These are phyloP conservation scores for Emys orbicularis DNA, from an alignment of 2,797 vertebrate genomes.

Conservation along the genomic window DNA sequence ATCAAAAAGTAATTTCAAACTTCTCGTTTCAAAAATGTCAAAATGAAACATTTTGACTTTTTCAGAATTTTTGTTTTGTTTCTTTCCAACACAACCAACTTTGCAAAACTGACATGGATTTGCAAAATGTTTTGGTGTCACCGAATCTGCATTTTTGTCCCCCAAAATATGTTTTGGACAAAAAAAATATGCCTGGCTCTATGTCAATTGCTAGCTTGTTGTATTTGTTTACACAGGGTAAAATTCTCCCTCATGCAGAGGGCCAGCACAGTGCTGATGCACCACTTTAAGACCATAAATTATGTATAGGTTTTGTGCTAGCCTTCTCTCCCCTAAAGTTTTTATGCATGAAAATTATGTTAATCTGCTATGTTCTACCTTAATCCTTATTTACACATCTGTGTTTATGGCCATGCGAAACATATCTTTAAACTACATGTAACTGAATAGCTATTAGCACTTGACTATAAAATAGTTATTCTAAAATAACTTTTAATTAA, in stretches of 20 bases:
- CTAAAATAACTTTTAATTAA: slow-evolving; percentile 15
- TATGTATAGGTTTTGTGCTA: background rate
- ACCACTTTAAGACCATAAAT: background rate
- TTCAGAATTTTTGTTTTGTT: background rate
- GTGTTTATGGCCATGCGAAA: slow-evolving; percentile 23
- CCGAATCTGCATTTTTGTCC: background rate
- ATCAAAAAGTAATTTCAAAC: background rate
- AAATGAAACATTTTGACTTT: too few species aligned
- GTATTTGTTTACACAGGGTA: background rate
- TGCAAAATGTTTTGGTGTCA: too few species aligned
- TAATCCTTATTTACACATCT: background rate
- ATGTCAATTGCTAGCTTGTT: background rate
- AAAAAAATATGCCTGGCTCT: background rate
- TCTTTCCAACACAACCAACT: background rate
- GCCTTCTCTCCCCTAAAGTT: background rate
- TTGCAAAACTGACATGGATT: background rate
- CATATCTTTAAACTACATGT: background rate
- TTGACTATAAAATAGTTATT: background rate
- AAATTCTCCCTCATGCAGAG: background rate
- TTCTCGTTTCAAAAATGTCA: background rate
- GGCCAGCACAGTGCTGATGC: background rate
- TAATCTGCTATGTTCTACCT: background rate
- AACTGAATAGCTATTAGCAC: slow-evolving; percentile 24
- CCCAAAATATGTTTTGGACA: background rate
- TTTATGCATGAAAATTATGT: background rate